Evolutionary conservation across 1,140 invertebrate genomes (phyloP).

Genomic region (Myzus persicae): DNA sequence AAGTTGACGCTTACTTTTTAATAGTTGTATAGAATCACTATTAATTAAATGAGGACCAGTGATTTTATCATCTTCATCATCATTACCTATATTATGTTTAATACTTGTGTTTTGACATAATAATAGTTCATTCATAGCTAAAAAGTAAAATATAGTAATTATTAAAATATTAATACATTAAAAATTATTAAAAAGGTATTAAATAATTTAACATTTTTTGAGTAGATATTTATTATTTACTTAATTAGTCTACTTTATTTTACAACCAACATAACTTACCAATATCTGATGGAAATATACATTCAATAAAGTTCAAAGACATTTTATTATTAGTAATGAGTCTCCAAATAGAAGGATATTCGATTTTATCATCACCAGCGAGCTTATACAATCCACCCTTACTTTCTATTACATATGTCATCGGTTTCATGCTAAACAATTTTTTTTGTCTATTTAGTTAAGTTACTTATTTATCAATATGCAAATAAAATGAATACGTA

Average conservation of each 20-base stretch:
- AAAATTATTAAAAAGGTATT: conserved; percentile 4
- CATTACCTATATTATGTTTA: conserved; percentile 37
- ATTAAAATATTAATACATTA: background rate
- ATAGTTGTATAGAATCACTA: conserved; percentile 48
- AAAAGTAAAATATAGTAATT: background rate
- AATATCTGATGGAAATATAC: conserved; percentile 85
- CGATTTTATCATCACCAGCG: conserved; percentile 64
- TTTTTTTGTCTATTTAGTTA: background rate
- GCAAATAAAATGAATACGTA: conserved; percentile 32
- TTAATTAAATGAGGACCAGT: conserved; percentile 49
- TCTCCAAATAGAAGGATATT: conserved; percentile 71
- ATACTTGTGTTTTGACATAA: conserved; percentile 50
- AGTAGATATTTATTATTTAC: background rate
- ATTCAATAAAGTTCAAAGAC: conserved; percentile 74
- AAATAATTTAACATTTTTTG: background rate
- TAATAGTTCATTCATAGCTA: conserved; percentile 55
- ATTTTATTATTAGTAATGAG: conserved; percentile 71
- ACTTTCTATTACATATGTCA: conserved; percentile 70
- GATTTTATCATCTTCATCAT: conserved; percentile 52
- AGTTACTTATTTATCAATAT: background rate
- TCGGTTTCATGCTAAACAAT: conserved; percentile 70
- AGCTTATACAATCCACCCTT: conserved; percentile 35
- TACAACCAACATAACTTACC: conserved; percentile 67
- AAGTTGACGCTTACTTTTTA: background rate
- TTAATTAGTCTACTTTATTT: background rate